These are phyloP conservation scores for Chrysaora quinquecirrha DNA, from an alignment of 30 jellyfish, hydroid and myxozoan species.

Conservation along the genomic window DNA sequence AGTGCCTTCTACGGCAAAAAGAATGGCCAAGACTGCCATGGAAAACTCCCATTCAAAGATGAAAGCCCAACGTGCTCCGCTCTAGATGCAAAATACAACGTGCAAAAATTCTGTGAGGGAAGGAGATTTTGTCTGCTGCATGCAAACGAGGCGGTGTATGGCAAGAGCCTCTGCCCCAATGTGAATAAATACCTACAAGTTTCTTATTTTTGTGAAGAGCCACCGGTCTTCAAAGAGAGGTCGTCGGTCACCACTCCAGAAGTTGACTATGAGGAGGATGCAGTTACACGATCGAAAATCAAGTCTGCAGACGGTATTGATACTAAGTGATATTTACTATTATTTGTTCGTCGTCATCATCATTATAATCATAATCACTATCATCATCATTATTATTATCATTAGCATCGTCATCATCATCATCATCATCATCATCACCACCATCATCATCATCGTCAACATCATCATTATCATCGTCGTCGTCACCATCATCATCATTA, in stretches of 20 bases:
- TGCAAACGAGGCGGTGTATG: slow-evolving; percentile 92
- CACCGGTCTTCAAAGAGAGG: slow-evolving; percentile 63
- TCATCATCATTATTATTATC: too few relatives aligned
- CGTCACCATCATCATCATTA: too few relatives aligned
- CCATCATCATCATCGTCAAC: too few relatives aligned
- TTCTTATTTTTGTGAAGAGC: slow-evolving; percentile 77
- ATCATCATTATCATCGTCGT: too few relatives aligned
- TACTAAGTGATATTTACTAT: too few relatives aligned
- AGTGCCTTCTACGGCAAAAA: slow-evolving; percentile 94
- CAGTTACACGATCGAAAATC: slow-evolving; percentile 89
- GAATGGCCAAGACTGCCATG: slow-evolving; percentile 96
- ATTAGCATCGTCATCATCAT: too few relatives aligned
- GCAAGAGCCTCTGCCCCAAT: slow-evolving; percentile 92
- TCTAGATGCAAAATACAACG: slow-evolving; percentile 91
- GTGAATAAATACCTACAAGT: slow-evolving; percentile 87
- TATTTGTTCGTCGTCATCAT: too few relatives aligned
- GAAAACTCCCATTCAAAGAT: slow-evolving; percentile 80
- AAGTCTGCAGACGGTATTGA: slow-evolving; percentile 42
- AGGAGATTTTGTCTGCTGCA: slow-evolving; percentile 78
- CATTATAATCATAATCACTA: too few relatives aligned
- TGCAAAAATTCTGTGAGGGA: slow-evolving; percentile 86
- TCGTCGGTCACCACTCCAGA: slow-evolving; percentile 79
- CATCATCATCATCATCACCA: too few relatives aligned
- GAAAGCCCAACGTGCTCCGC: slow-evolving; percentile 99
- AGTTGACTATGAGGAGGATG: slow-evolving; percentile 91